phyloP scores from a whole-genome alignment of 2,113 vertebrate genomes.

The Sander lucioperca region DNA sequence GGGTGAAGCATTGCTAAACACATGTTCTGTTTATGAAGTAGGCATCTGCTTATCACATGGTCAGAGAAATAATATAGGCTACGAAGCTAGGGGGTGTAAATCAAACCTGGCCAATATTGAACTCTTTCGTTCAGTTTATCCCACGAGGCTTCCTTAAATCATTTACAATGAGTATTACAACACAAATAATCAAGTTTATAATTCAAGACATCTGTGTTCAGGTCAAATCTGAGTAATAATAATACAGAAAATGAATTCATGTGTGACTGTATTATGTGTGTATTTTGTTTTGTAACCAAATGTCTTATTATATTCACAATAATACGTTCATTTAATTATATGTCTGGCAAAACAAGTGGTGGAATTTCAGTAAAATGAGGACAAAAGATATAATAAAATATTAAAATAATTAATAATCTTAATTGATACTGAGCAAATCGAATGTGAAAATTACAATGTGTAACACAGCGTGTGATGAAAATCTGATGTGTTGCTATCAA shows the following conservation, averaged over 20 bases:
- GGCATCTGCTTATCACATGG: slow-evolving; percentile 32
- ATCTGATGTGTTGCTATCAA: not conserved
- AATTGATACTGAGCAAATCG: not conserved
- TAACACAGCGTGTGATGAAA: not conserved
- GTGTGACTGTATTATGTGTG: not conserved
- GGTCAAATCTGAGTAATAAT: not conserved
- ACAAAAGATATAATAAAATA: not conserved
- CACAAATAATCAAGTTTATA: not conserved
- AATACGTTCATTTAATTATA: not conserved
- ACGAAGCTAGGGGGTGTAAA: not conserved
- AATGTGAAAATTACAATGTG: not conserved
- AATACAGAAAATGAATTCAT: not conserved
- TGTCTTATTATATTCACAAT: not conserved
- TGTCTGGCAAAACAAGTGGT: not conserved
- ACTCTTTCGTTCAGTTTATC: not conserved
- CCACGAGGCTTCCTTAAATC: not conserved
- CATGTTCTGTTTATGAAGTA: not conserved
- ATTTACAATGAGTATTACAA: not conserved
- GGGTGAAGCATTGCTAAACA: slow-evolving; percentile 68
- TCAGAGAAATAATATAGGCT: slow-evolving; percentile 30
- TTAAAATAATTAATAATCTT: not conserved
- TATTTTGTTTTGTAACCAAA: not conserved
- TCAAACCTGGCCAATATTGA: slow-evolving; percentile 8
- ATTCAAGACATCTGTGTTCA: not conserved
- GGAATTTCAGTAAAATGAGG: not conserved